phyloP scores from a whole-genome alignment of 1,140 invertebrate genomes.

The Sitodiplosis mosellana region DNA sequence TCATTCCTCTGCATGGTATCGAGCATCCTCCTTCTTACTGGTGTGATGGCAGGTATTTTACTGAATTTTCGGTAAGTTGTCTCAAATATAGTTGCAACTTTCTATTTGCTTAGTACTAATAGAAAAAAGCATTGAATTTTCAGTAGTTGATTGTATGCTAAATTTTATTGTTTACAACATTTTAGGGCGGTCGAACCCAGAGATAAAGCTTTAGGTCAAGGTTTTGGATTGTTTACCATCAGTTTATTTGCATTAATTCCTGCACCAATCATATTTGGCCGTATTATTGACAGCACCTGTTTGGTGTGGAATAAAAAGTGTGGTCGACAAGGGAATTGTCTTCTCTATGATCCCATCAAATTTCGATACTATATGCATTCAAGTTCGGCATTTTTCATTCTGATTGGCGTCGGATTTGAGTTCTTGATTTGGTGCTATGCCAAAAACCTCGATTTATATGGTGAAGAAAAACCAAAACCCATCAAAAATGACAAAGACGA shows the following conservation, averaged over 20 bases:
- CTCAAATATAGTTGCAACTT: background rate
- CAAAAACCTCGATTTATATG: constrained; percentile 35
- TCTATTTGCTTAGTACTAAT: too few relatives aligned
- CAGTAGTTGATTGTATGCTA: too few relatives aligned
- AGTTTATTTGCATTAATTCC: constrained; percentile 46
- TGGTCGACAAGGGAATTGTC: constrained; percentile 40
- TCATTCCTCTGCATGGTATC: constrained; percentile 29
- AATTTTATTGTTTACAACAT: background rate
- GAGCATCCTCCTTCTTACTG: constrained; percentile 35
- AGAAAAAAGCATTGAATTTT: background rate
- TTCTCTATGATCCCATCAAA: constrained; percentile 37
- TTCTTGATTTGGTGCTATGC: constrained; percentile 34
- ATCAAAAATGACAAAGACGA: constrained; percentile 4
- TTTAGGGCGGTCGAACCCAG: constrained; percentile 30
- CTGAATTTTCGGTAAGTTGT: constrained; percentile 31
- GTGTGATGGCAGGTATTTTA: constrained; percentile 38
- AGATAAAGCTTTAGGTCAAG: constrained; percentile 46
- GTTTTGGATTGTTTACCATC: constrained; percentile 36
- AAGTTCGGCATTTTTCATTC: constrained; percentile 30
- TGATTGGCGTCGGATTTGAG: constrained; percentile 36
- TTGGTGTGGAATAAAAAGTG: constrained; percentile 42
- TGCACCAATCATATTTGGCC: constrained; percentile 43
- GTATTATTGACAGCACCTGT: constrained; percentile 42
- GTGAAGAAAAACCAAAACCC: constrained; percentile 20
- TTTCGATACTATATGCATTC: constrained; percentile 38